Evolutionary conservation across 1,140 invertebrate species (phyloP).

Genomic region (Formica selysi): DNA sequence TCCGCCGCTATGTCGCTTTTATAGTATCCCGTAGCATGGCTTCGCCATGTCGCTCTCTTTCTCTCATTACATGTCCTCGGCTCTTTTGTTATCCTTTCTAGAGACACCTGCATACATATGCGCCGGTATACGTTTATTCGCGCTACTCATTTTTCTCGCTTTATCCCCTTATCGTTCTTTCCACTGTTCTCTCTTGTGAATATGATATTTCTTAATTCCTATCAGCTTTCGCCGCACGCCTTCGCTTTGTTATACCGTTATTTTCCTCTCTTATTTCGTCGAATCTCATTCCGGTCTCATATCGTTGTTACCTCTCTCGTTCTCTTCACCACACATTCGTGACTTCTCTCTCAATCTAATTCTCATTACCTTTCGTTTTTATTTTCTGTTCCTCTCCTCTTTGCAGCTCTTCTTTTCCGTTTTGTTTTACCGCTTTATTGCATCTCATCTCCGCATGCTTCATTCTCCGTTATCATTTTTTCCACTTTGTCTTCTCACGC

Average conservation of each 20-base stretch:
- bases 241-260: slow-evolving; percentile 46
- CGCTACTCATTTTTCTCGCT: slow-evolving; percentile 56
- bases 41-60: slow-evolving; percentile 25
- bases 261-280: slow-evolving; percentile 39
- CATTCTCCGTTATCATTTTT: slow-evolving; percentile 52
- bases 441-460: slow-evolving; percentile 10
- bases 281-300: slow-evolving; percentile 32
- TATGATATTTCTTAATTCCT: slow-evolving; percentile 63
- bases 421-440: slow-evolving; percentile 59
- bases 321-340: background rate
- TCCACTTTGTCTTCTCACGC: slow-evolving; percentile 57
- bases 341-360: slow-evolving; percentile 14
- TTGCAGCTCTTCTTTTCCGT: slow-evolving; percentile 8
- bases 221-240: background rate
- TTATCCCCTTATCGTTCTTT: slow-evolving; percentile 49
- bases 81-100: slow-evolving; percentile 60
- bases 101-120: slow-evolving; percentile 51
- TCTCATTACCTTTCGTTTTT: slow-evolving; percentile 34
- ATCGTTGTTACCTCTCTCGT: background rate
- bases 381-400: slow-evolving; percentile 49
- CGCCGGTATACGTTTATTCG: slow-evolving; percentile 37
- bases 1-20: slow-evolving; percentile 9
- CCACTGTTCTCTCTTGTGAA: slow-evolving; percentile 26
- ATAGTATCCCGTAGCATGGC: slow-evolving; percentile 27
- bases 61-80: slow-evolving; percentile 36